phyloP scores from a whole-genome alignment of 1,140 invertebrate genomes.

The Brachionus angularis region DNA sequence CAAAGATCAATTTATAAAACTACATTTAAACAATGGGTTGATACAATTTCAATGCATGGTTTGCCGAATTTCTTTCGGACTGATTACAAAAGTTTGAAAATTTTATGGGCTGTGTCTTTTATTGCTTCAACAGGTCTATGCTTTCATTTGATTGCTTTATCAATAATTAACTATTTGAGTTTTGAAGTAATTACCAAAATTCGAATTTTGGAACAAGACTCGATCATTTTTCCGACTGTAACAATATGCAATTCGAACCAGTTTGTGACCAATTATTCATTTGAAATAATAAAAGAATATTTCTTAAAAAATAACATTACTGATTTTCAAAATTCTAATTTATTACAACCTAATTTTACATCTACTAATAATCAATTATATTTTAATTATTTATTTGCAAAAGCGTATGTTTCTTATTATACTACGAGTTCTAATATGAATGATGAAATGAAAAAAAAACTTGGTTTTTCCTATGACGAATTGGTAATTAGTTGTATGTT shows the following conservation, averaged over 20 bases:
- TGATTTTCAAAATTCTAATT: background rate
- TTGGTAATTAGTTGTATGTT: constrained; percentile 24
- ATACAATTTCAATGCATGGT: constrained; percentile 20
- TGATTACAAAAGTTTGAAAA: background rate
- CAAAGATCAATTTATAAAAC: too few species aligned
- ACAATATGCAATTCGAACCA: constrained; percentile 21
- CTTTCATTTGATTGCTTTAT: background rate
- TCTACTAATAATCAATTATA: background rate
- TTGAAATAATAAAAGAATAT: background rate
- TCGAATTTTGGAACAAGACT: background rate
- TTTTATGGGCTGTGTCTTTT: constrained; percentile 9
- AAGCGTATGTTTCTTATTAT: background rate
- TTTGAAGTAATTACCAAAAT: constrained; percentile 23
- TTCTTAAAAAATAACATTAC: constrained; percentile 1
- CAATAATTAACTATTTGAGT: background rate
- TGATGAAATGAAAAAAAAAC: background rate
- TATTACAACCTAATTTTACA: background rate
- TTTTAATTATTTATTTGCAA: background rate
- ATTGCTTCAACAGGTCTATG: background rate
- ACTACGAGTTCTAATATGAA: background rate
- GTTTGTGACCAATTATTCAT: background rate
- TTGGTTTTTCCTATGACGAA: background rate
- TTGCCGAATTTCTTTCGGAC: constrained; percentile 18
- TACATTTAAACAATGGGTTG: constrained; percentile 17
- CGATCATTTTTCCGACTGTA: constrained; percentile 19